Evolutionary conservation across 2,797 vertebrate species (phyloP), one percentile per base, ranked within the genome.

Genomic region (Acrocephalus scirpaceus): DNA sequence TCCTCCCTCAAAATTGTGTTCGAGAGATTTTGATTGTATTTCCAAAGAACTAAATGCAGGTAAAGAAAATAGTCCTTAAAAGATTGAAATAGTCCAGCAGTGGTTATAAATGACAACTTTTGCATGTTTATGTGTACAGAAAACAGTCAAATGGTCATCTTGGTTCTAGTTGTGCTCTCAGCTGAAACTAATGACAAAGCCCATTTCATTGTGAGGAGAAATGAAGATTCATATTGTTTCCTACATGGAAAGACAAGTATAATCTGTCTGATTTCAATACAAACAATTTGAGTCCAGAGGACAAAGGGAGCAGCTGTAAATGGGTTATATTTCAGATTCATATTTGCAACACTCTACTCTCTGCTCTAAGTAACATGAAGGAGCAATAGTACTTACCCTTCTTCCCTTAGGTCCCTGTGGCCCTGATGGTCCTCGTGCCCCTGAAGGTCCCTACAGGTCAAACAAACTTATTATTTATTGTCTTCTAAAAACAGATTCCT

Each of bases 401-500:
- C 98, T 98, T 94, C 99, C 99, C 96, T 99, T 99, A 16, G 97
- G 92, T 57, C 99, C 99, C 57, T 98, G 96, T 32, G 96, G 97
- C 19, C 99, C 99, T 64, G 98, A 93, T 85, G 95, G 92, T 58
- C 99, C 99, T 96, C 98, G 98, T 93, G 95, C 81, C n/a, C 99
- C 99, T 50, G 97, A 93, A 73, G 94, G 98, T 96, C 99, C 99
- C 99, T 99, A 93, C 10, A 60, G 50, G 34, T 50, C 54, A 95
- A 87, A 92, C 26, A 73, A 88, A 82, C 8, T 47, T 42, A 64
- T 92, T 92, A 95, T 40, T 92, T 30, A 70, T 44, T 32, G 23
- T 13, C 48, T 76, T 81, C 16, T 48, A 76, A 18, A 36, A 7
- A 88, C 8, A 73, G 47, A 38, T 36, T 82, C 78, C 50, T 73